Conservation (phyloP, 35 echinoderm and acorn worm species). For the Heliocidaris tuberculata region DNA sequence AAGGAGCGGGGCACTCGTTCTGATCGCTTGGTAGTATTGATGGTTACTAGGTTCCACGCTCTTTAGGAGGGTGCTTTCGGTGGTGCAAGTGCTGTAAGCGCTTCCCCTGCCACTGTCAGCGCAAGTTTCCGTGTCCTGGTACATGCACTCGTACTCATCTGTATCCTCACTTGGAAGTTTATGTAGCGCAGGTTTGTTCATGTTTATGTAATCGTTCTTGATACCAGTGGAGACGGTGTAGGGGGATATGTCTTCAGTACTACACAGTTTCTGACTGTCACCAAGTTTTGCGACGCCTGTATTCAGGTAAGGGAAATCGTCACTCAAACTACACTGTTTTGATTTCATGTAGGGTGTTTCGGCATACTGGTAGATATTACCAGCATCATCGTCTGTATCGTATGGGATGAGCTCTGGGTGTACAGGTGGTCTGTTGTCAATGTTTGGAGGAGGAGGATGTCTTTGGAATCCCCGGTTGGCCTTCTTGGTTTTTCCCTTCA, state of each 20-base stretch:
- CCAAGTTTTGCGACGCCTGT: not conserved
- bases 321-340: not conserved
- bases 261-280: conserved; percentile 25
- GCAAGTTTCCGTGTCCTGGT: conserved; percentile 34
- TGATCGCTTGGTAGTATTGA: conserved; percentile 41
- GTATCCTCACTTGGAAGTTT: not conserved
- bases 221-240: conserved; percentile 26
- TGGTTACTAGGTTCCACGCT: conserved; percentile 21
- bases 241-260: conserved; percentile 10
- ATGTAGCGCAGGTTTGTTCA: conserved; percentile 15
- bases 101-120: conserved; percentile 27
- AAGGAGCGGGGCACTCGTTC: not conserved
- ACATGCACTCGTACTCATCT: conserved; percentile 35
- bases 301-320: conserved; percentile 37
- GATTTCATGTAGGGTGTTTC: conserved; percentile 26
- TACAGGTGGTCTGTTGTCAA: not conserved
- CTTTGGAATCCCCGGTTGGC: not conserved
- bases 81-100: conserved; percentile 28
- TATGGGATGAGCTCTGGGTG: conserved; percentile 40
- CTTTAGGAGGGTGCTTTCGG: conserved; percentile 38
- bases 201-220: conserved; percentile 45
- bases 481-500: conserved; percentile 28
- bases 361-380: conserved; percentile 45
- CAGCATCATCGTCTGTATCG: conserved; percentile 20
- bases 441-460: not conserved